Evolutionary conservation across 2,113 vertebrate species (phyloP), one percentile per base, ranked within the genome.

Genomic region (Oncorhynchus gorbuscha): DNA sequence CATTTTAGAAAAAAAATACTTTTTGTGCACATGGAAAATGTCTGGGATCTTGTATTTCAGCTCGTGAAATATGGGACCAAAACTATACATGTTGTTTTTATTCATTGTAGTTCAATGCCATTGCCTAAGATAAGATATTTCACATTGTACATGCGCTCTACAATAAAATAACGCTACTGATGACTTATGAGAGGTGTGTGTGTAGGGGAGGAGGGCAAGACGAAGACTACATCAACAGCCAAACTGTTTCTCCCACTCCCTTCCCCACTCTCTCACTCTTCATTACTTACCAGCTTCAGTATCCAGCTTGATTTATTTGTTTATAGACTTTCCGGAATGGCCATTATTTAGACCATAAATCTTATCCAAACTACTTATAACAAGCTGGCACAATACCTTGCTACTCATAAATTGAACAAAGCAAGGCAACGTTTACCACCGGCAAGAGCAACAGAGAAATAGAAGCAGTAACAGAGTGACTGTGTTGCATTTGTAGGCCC

Each of bases 161-260:
- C 9, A 39, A 39, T 39, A 49, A 48, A 83, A 87, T 85, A 61
- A 69, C 82, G 78, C 81, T 61, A 86, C 83, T 82, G 85, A 86
- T 88, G 79, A 71, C 71, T 72, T 39, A 39, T 39, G 39, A 39
- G 39, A 39, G 8, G 39, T 39, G 39, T 39, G 39, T 35, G 6
- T 35, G 35, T 35, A 35, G 35, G 6, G 35, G 1, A 35, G 8
- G 39, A 8, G 39, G 7, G 2, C 39, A 39, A 39, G 39, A 39
- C 7, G 39, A 39, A 39, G 8, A 39, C 39, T 39, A 9, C 26
- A 3, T 5, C 16, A n/a, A 26, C 64, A 13, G n/a, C 8, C 22
- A 8, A 26, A n/a, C 13, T 24, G 22, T 24, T 66, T 24, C 64
- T 66, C 70, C 5, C 48, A n/a, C 70, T 45, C 9, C 45, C 28